Conservation (phyloP, 2,797 vertebrate species). For the Rhadinocentrus ornatus region DNA sequence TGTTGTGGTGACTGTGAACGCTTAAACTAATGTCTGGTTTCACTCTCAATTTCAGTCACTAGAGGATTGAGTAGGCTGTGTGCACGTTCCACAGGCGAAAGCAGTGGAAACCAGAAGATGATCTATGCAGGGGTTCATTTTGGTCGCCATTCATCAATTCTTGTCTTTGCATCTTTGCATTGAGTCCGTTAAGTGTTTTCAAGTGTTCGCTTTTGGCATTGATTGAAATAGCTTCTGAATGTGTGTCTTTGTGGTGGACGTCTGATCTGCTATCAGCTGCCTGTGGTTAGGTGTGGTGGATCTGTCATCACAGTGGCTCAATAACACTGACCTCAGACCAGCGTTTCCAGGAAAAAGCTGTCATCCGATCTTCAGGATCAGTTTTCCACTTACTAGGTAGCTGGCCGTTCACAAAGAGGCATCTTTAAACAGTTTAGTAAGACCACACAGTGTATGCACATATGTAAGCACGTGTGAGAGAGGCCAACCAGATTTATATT, state of each 20-base stretch:
- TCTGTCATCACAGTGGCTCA: conserved; percentile 76
- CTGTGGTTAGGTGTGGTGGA: conserved; percentile 75
- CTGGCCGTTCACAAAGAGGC: conserved; percentile 63
- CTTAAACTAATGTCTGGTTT: conserved; percentile 61
- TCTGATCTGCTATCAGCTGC: conserved; percentile 72
- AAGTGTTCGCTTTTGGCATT: conserved; percentile 54
- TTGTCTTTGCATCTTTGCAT: conserved; percentile 18
- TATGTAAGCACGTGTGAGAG: conserved; percentile 13
- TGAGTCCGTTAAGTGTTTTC: conserved; percentile 56
- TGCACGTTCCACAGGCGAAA: conserved; percentile 21
- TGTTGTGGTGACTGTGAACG: conserved; percentile 48
- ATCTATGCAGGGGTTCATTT: conserved; percentile 45
- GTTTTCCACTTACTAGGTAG: conserved; percentile 76
- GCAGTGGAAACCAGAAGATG: conserved; percentile 33
- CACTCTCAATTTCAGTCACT: conserved; percentile 45
- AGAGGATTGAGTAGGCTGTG: conserved; percentile 31
- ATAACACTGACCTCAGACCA: conserved; percentile 74
- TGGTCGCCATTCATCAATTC: conserved; percentile 46
- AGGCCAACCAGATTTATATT: conserved; percentile 59
- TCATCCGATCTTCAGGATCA: conserved; percentile 70
- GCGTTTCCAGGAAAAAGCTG: conserved; percentile 75
- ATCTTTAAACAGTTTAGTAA: conserved; percentile 76
- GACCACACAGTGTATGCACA: conserved; percentile 64
- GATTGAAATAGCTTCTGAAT: conserved; percentile 71
- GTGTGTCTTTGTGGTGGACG: conserved; percentile 55